Base-by-base conservation (phyloP, 2,888 invertebrate species). In the Maniola hyperantus region DNA sequence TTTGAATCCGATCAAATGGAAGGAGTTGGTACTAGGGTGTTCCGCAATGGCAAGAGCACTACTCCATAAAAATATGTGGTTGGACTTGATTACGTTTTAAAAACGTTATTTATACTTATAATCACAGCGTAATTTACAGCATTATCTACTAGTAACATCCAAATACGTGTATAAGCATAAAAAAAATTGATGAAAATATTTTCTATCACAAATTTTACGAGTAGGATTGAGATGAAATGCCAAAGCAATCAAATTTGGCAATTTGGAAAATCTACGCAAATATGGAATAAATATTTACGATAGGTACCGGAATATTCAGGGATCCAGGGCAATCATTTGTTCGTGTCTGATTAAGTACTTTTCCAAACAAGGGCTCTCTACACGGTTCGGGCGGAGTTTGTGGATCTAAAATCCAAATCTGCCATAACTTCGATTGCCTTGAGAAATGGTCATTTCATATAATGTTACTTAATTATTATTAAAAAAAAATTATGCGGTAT, bases 141-240 rank as follows among this genome's bases (percentile, higher is more conserved):
- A n/a, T n/a, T n/a, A n/a, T n/a, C n/a, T n/a, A n/a, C n/a, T n/a
- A n/a, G n/a, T n/a, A n/a, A n/a, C n/a, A n/a, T n/a, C n/a, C n/a
- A n/a, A n/a, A n/a, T n/a, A n/a, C n/a, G n/a, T n/a, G n/a, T n/a
- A n/a, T n/a, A n/a, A n/a, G n/a, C n/a, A n/a, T n/a, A n/a, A n/a
- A n/a, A n/a, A n/a, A n/a, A n/a, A n/a, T n/a, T n/a, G n/a, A n/a
- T n/a, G n/a, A n/a, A n/a, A n/a, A n/a, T n/a, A 15, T 15, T 59
- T 60, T 63, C 18, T 63, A 58, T 46, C 53, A 48, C 48, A 57
- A 50, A n/a, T 62, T 66, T 66, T 66, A 63, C 53, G 58, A 51
- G 8, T 50, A n/a, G 26, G n/a, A 44, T 51, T 53, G 11, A 44
- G 57, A 66, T 58, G 50, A 51, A 63, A 63, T 20, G 44, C 8